Percentiles rank a stretch among this genome's conserved stretches.
phyloP scores from a whole-genome alignment of 2,888 invertebrate genomes.

The Onthophagus sagittarius region DNA sequence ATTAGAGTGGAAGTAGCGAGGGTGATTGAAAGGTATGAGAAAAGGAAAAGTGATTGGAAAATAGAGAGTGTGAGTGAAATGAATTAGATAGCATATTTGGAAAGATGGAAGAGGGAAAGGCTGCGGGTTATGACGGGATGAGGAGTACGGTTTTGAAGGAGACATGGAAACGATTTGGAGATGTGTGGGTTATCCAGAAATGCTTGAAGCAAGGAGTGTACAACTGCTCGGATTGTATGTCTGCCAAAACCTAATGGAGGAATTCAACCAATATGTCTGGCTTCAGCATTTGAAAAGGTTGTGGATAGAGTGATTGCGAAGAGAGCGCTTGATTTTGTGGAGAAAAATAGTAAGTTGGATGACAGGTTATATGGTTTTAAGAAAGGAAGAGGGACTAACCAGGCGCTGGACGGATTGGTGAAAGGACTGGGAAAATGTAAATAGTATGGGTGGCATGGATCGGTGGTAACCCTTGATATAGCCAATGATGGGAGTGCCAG shows the following conservation, averaged over 20 bases:
- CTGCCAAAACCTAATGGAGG: neutral
- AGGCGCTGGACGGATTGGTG: neutral
- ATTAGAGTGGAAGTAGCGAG: no score
- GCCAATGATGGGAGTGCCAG: slow-evolving; percentile 26
- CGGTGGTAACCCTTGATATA: slow-evolving; percentile 27
- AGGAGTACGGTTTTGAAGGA: no score
- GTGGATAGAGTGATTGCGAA: neutral
- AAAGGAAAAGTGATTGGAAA: no score
- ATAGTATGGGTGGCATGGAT: slow-evolving; percentile 8
- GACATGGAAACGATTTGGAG: no score
- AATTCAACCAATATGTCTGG: slow-evolving; percentile 8
- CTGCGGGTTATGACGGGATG: no score
- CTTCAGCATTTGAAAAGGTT: neutral
- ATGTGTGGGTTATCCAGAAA: no score
- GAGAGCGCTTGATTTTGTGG: neutral
- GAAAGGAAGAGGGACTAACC: neutral
- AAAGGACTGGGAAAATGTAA: neutral
- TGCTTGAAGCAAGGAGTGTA: neutral
- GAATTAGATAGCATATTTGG: no score
- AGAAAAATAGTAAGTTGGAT: neutral
- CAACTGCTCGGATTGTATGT: neutral
- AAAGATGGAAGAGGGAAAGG: no score
- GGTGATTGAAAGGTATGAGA: no score
- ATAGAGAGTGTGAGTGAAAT: no score
- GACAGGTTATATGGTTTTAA: neutral